phyloP scores from a whole-genome alignment of 64 coral and sea anemone genomes.

The Porites lutea region DNA sequence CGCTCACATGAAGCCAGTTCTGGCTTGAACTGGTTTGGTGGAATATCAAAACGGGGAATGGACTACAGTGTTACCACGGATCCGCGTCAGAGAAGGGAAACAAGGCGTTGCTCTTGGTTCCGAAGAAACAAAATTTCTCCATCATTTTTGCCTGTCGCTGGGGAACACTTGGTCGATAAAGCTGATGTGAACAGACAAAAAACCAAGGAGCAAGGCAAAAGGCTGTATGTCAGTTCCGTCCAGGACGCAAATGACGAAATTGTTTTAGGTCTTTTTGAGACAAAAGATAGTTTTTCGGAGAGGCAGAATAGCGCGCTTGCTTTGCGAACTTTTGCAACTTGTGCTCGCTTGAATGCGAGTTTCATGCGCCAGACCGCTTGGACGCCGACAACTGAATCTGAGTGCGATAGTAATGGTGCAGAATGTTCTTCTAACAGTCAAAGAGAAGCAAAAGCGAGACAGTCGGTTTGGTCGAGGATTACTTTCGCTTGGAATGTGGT shows the following conservation, averaged over 20 bases:
- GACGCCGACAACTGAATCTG: neutral
- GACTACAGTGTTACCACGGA: neutral
- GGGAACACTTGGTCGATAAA: neutral
- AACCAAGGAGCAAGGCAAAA: neutral
- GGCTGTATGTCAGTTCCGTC: neutral
- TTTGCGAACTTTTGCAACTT: constrained; percentile 23
- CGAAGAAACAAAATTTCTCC: constrained; percentile 28
- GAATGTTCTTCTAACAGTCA: neutral
- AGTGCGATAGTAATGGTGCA: no score
- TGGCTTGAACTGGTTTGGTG: neutral
- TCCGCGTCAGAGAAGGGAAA: neutral
- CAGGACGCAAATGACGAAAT: constrained; percentile 7
- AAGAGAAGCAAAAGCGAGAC: neutral
- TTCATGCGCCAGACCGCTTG: neutral
- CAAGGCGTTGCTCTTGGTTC: neutral
- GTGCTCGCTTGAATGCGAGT: constrained; percentile 36
- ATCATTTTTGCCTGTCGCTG: neutral
- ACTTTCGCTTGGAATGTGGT: neutral
- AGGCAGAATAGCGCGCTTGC: neutral
- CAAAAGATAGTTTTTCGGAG: neutral
- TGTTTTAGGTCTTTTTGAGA: neutral
- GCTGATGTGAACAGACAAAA: neutral
- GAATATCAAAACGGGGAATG: neutral
- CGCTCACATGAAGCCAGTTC: neutral
- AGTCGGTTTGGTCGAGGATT: neutral